Evolutionary conservation across 2,888 invertebrate genomes (phyloP).

Genomic region (Chydorus sphaericus): DNA sequence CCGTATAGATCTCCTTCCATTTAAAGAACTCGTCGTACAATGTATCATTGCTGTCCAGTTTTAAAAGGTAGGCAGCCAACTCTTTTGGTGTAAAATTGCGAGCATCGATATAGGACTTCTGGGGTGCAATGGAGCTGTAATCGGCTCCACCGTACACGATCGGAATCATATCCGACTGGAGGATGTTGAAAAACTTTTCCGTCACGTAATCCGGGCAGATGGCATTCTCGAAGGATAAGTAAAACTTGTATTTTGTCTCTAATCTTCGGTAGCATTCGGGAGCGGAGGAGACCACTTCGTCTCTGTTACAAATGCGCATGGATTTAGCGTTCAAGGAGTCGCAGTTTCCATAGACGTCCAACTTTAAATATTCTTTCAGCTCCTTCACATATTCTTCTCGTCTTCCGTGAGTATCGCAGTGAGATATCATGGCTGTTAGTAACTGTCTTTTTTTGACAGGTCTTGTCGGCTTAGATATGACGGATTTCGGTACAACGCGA

Average conservation of each 20-base stretch:
- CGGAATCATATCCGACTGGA: slow-evolving; percentile 76
- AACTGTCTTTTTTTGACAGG: no score
- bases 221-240: no score
- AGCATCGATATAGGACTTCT: slow-evolving; percentile 85
- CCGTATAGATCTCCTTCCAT: slow-evolving; percentile 85
- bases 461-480: no score
- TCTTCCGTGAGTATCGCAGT: background rate
- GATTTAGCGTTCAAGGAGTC: no score
- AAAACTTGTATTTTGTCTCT: no score
- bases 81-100: slow-evolving; percentile 84
- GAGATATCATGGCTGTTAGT: background rate
- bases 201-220: no score
- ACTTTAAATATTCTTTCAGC: background rate
- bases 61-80: slow-evolving; percentile 69
- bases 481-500: background rate
- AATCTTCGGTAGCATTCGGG: no score
- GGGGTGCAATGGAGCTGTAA: slow-evolving; percentile 74
- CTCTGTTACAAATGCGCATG: no score
- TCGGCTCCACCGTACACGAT: slow-evolving; percentile 94
- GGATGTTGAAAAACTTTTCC: no score
- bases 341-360: background rate
- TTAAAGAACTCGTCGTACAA: slow-evolving; percentile 88
- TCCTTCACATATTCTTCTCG: background rate
- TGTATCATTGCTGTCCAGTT: slow-evolving; percentile 71
- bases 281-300: no score